Percentiles rank a stretch among this genome's conserved stretches.
Evolutionary conservation across 2,888 invertebrate species (phyloP).

Genomic region (Erebia ligea): DNA sequence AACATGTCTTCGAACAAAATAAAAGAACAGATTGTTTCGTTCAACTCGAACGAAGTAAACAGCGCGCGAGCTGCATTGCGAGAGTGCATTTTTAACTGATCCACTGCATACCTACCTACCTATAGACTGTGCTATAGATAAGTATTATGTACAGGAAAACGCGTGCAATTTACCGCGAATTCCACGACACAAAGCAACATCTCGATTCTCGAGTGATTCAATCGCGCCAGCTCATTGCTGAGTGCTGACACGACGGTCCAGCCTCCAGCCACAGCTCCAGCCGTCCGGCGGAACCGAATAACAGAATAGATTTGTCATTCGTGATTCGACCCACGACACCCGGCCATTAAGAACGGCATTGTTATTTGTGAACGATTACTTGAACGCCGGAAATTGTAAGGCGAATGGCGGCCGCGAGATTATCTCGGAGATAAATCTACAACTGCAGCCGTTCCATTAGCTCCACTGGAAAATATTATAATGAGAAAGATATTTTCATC

Average conservation of each 20-base stretch:
- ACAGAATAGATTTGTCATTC: background rate
- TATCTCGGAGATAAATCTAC: background rate
- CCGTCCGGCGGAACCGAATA: background rate
- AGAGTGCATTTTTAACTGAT: background rate
- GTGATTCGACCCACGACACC: background rate
- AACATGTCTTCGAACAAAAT: too few species aligned
- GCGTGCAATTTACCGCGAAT: background rate
- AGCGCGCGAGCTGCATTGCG: background rate
- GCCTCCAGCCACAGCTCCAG: too few species aligned
- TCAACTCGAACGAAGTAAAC: constrained; percentile 4
- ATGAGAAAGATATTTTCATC: background rate
- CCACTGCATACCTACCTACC: too few species aligned
- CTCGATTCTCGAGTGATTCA: background rate
- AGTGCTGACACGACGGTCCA: too few species aligned
- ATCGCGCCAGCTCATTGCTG: background rate
- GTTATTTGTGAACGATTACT: background rate
- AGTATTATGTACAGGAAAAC: background rate
- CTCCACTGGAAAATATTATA: background rate
- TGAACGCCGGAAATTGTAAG: background rate
- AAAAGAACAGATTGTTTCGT: background rate
- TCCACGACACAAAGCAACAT: background rate
- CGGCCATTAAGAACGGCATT: background rate
- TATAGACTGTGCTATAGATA: too few species aligned
- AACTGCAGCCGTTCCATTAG: background rate
- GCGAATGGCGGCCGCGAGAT: background rate